Evolutionary conservation across 2,797 vertebrate genomes (phyloP).

Genomic region (Gymnodraco acuticeps): DNA sequence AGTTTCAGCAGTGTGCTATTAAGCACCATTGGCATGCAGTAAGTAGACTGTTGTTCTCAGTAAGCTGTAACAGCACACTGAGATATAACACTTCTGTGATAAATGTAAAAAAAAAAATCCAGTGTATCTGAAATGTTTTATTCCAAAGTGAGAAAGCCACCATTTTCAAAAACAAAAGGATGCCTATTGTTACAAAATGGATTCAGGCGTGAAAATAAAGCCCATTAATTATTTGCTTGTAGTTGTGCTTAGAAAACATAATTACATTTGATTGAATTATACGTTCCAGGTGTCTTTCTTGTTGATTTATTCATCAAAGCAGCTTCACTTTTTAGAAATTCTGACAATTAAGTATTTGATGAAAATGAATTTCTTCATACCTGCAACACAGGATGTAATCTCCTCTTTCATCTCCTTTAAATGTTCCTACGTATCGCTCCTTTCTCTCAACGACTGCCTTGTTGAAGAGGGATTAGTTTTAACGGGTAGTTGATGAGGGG

Average conservation of each 20-base stretch:
- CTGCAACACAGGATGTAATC: conserved; percentile 21
- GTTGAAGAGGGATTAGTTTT: conserved; percentile 73
- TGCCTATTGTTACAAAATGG: conserved; percentile 27
- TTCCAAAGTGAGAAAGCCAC: conserved; percentile 29
- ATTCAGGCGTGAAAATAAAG: conserved; percentile 7
- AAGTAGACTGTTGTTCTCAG: conserved; percentile 52
- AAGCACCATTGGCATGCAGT: conserved; percentile 56
- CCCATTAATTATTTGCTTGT: not conserved
- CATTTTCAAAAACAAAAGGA: conserved; percentile 19
- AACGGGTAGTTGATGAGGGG: conserved; percentile 80
- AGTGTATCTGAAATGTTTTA: conserved; percentile 41
- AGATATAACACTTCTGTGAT: conserved; percentile 62
- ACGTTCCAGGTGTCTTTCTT: not conserved
- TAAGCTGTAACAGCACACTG: conserved; percentile 62
- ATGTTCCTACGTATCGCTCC: conserved; percentile 26
- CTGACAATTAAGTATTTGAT: conserved; percentile 9
- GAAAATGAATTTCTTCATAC: conserved; percentile 13
- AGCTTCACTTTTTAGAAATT: conserved; percentile 14
- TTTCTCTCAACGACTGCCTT: conserved; percentile 36
- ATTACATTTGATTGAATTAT: conserved; percentile 6
- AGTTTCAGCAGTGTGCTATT: conserved; percentile 63
- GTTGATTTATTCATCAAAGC: conserved; percentile 33
- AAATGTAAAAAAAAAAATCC: conserved; percentile 29
- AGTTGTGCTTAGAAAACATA: not conserved
- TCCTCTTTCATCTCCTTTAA: conserved; percentile 25